Percentiles rank a stretch among this genome's conserved stretches.
Evolutionary conservation across 2,797 vertebrate species (phyloP).

Genomic region (Galago senegalensis): DNA sequence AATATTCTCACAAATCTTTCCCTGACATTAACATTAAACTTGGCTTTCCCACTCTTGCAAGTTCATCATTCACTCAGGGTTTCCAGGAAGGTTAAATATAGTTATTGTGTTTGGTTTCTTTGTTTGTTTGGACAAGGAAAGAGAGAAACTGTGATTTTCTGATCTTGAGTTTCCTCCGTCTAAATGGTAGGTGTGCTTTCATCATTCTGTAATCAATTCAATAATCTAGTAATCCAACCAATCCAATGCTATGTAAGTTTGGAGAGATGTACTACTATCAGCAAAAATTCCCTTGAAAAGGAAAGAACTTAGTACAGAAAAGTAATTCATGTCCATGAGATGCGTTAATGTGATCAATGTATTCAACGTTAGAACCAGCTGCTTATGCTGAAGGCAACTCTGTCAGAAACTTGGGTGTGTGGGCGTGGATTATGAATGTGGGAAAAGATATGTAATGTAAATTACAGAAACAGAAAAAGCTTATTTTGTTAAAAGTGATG

Average conservation of each 20-base stretch:
- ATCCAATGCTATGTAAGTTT: not conserved
- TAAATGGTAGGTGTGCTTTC: not conserved
- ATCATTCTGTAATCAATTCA: not conserved
- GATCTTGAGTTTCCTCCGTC: not conserved
- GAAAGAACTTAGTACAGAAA: not conserved
- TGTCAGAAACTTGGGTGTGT: not conserved
- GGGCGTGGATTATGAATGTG: not conserved
- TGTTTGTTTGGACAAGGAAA: not conserved
- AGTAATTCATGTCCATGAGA: not conserved
- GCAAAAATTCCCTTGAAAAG: not conserved
- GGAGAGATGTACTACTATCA: not conserved
- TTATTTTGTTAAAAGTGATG: not conserved
- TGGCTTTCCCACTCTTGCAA: not conserved
- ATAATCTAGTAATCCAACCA: not conserved
- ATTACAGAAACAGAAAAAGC: not conserved
- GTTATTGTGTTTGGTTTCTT: not conserved
- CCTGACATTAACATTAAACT: constrained; percentile 48
- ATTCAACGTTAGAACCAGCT: not conserved
- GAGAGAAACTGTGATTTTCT: not conserved
- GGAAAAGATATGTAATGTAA: not conserved
- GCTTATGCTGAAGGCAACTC: not conserved
- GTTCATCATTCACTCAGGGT: constrained; percentile 16
- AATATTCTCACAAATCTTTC: constrained; percentile 7
- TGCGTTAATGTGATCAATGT: not conserved
- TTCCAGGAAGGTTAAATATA: constrained; percentile 14